A percentile compares a stretch with the other conserved stretches of the same genome.
phyloP scores from a whole-genome alignment of 2,113 vertebrate species.

The Acinonyx jubatus region DNA sequence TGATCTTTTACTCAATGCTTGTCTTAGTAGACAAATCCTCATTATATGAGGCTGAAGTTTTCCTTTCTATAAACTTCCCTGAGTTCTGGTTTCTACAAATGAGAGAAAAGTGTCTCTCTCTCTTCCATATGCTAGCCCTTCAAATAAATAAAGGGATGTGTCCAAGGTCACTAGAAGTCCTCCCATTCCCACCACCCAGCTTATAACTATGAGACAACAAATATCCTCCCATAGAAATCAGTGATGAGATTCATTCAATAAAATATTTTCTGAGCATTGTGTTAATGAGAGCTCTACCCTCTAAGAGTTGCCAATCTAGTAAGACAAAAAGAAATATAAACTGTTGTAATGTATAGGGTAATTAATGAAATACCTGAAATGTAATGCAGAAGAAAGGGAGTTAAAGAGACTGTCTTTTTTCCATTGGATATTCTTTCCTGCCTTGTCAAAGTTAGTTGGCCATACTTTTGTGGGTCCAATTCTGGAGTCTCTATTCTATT shows the following conservation, averaged over 20 bases:
- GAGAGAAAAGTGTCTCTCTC: neutral
- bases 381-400: neutral
- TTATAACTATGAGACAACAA: neutral
- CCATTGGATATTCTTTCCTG: no score
- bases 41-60: neutral
- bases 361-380: neutral
- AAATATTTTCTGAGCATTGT: neutral
- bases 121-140: neutral
- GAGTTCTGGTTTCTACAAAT: neutral
- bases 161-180: neutral
- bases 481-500: no score
- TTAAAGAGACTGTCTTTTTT: no score
- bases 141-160: neutral
- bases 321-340: neutral
- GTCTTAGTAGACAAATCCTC: neutral
- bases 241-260: neutral
- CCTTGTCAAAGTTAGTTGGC: no score
- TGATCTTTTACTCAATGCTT: neutral
- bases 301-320: neutral
- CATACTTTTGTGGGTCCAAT: no score
- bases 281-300: neutral
- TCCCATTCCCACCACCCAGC: neutral
- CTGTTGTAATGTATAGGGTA: neutral
- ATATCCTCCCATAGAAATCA: neutral
- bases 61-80: neutral